Percentiles rank a stretch among this genome's conserved stretches.
phyloP scores from a whole-genome alignment of 2,797 vertebrate genomes.

The Steatocranus sp. region DNA sequence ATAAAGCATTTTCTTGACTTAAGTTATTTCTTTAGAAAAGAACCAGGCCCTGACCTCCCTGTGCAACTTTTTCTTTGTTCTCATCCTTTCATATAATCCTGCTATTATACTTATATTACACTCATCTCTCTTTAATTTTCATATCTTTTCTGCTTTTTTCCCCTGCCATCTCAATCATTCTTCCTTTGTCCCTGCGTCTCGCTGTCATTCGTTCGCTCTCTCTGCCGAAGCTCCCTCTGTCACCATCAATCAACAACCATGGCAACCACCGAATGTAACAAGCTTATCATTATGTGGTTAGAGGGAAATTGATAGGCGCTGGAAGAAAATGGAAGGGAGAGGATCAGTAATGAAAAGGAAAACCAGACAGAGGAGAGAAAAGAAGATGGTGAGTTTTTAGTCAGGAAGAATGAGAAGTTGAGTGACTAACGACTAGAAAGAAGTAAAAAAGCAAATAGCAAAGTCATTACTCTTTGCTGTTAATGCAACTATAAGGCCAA shows the following conservation, averaged over 20 bases:
- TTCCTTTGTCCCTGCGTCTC: background rate
- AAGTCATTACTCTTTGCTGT: background rate
- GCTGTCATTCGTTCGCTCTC: slow-evolving; percentile 23
- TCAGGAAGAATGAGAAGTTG: slow-evolving; percentile 1
- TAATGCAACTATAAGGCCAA: background rate
- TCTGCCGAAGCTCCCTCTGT: slow-evolving; percentile 23
- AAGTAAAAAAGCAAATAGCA: slow-evolving; percentile 3
- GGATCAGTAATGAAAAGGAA: slow-evolving; percentile 50
- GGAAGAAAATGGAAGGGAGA: slow-evolving; percentile 39
- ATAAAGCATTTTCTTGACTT: background rate
- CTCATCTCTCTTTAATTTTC: slow-evolving; percentile 15
- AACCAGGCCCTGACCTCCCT: background rate
- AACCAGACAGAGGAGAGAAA: background rate
- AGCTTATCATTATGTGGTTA: slow-evolving; percentile 67
- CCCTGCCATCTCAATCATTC: slow-evolving; percentile 17
- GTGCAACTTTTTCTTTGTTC: background rate
- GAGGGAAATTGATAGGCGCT: slow-evolving; percentile 57
- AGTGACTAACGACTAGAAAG: slow-evolving; percentile 18
- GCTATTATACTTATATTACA: background rate
- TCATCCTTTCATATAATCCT: background rate
- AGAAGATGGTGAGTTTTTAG: slow-evolving; percentile 3
- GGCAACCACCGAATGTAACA: slow-evolving; percentile 58
- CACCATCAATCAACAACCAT: slow-evolving; percentile 72
- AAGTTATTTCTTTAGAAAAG: background rate
- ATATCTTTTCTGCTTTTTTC: background rate